Evolutionary conservation across 2,113 vertebrate species (phyloP), one percentile per base, ranked within the genome.

Genomic region (Cricetomys ansorgei): DNA sequence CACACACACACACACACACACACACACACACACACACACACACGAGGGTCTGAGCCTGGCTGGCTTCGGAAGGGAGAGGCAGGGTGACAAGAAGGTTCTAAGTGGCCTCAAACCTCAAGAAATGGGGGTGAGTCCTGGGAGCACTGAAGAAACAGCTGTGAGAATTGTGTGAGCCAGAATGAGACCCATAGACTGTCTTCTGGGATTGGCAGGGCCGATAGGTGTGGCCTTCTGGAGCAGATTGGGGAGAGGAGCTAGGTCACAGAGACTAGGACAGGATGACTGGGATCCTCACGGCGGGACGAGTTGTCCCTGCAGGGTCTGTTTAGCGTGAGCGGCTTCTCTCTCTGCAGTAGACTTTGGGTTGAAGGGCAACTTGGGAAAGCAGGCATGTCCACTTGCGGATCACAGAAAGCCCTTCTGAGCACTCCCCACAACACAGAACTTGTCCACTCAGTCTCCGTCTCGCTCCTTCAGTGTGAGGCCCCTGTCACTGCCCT

Each of bases 331-430:
- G 37, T 19, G 17, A 13, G 19, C 0, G 0, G 34, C 48, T 43
- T 37, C 0, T 15, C 64, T 34, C 12, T 4, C 43, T 0, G 4
- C 1, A 2, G 37, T 7, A 50, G 50, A 43, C 37, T 13, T 5
- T 25, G 23, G 7, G 1, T 1, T 0, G 2, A 8, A 45, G 10
- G 23, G 8, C 0, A 3, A 40, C n/a, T 7, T 3, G 4, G 1
- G 21, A 7, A 29, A n/a, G n/a, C 1, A 0, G 11, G 37, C 0
- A 0, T 2, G 13, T 17, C 3, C 53, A 7, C 17, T 13, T 6
- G 10, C 3, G 31, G 40, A n/a, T 12, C 65, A n/a, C 88, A 16
- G 21, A 72, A 70, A 37, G 8, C 11, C 48, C 55, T 48, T 34
- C 34, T 0, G 40, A 43, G 3, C 13, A 0, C 0, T 2, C 31